Evolutionary conservation across 1,140 invertebrate genomes (phyloP), one percentile per base, ranked within the genome.

Genomic region (Anagrus nilaparvatae): DNA sequence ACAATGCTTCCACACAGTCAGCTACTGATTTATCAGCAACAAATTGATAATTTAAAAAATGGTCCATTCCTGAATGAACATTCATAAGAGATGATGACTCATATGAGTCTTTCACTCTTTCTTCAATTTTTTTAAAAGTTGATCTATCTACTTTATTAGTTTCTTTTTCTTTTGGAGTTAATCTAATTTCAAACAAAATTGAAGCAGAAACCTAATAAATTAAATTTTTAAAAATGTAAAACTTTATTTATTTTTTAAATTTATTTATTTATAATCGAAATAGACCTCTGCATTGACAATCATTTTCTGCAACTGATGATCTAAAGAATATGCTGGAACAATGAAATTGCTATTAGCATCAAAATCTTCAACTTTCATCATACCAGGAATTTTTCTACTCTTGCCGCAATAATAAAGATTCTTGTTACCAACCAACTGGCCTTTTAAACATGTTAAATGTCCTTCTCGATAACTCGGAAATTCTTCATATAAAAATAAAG

Each of bases 1-100:
- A 74, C 1, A 95, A 58, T 0, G 89, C 82, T 69, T 94, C 89
- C 3, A 92, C 75, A 51, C 74, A 77, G 66, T 94, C 89, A 1
- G 89, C 80, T 3, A 91, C 67, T 30, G 69, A 72, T 71, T 90
- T 74, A 49, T 76, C 71, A 4, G 60, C 58, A 3, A 84, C 55
- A 17, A 65, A 50, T 49, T 76, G 69, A 10, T 61, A 55, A 10
- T 62, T 67, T 19, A 73, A 53, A 52, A 63, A 72, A 36, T 57
- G 53, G 25, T 67, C 63, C 50, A 69, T 67, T 1, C 61, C 60
- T 5, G 63, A 60, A 24, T 59, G 55, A 4, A 36, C 7, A n/a
- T n/a, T n/a, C n/a, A n/a, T n/a, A n/a, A n/a, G n/a, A n/a, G n/a
- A n/a, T n/a, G n/a, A n/a, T n/a, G n/a, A n/a, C n/a, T n/a, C n/a